A percentile compares a stretch with the other conserved stretches of the same genome.
These are phyloP conservation scores for cat (Felis catus) DNA, from an alignment of 2,113 vertebrate species.

Conservation along the genomic window F.catus_Fca126_mat1.0 CM031418.1:83411001-83411500, in stretches of 20 bases:
- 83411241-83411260: not conserved
- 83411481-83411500: no score
- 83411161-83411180: not conserved
- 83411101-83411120: fast-evolving
- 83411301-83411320: not conserved
- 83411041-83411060: not conserved
- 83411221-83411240: not conserved
- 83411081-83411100: not conserved
- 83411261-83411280: not conserved
- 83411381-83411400: not conserved
- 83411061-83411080: not conserved
- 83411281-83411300: not conserved
- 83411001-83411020: not conserved
- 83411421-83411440: fast-evolving
- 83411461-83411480: no score
- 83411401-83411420: not conserved
- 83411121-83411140: not conserved
- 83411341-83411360: not conserved
- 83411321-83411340: slow-evolving; percentile 32
- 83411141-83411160: not conserved
- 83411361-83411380: not conserved
- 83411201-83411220: not conserved
- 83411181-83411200: not conserved
- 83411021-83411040: not conserved
- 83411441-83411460: no score